Percentiles rank a stretch among this genome's conserved stretches.
phyloP scores from a whole-genome alignment of 2,888 invertebrate genomes.

The Platynereis dumerilii region DNA sequence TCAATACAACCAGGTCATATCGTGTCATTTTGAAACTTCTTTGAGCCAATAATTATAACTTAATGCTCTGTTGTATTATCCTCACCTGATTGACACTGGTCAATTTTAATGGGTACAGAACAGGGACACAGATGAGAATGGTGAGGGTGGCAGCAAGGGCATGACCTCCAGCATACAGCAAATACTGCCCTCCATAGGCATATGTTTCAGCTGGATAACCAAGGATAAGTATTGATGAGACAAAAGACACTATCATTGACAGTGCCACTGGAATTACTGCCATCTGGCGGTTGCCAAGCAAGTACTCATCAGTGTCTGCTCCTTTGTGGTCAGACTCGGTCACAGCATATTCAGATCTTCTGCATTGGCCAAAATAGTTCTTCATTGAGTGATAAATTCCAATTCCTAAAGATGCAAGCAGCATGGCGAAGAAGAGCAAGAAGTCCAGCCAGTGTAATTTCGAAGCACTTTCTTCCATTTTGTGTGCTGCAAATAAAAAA shows the following conservation, averaged over 20 bases:
- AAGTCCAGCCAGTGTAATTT: slow-evolving; percentile 37
- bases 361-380: no score
- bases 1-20: no score
- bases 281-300: neutral
- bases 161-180: slow-evolving; percentile 9
- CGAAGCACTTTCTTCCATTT: no score
- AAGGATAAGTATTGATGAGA: neutral
- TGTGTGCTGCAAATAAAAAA: no score
- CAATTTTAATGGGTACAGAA: slow-evolving; percentile 15
- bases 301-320: neutral
- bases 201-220: slow-evolving; percentile 8
- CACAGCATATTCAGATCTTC: no score
- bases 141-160: slow-evolving; percentile 14
- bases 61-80: no score
- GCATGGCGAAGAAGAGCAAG: slow-evolving; percentile 52
- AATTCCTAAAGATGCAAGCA: slow-evolving; percentile 55
- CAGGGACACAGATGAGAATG: slow-evolving; percentile 11
- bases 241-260: neutral
- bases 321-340: no score
- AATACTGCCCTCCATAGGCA: slow-evolving; percentile 14
- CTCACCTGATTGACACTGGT: slow-evolving; percentile 22
- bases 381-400: slow-evolving; percentile 66
- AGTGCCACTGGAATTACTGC: neutral
- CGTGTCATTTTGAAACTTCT: no score
- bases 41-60: no score